phyloP scores from a whole-genome alignment of 2,113 vertebrate species.

The Gnathonemus longibarbis region DNA sequence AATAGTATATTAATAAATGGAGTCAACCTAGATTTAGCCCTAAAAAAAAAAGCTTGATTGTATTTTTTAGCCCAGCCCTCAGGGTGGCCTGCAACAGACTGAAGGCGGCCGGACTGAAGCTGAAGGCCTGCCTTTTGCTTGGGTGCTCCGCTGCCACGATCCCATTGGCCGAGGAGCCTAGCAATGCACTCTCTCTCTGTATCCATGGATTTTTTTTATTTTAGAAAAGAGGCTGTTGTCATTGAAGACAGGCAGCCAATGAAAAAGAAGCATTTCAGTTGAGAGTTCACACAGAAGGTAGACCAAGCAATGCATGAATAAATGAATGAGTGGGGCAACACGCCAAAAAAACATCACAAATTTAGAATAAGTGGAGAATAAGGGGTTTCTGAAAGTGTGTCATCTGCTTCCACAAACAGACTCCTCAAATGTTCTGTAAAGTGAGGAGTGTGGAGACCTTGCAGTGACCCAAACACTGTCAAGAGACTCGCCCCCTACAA shows the following conservation, averaged over 20 bases:
- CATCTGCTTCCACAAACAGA: slow-evolving; percentile 25
- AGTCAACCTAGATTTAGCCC: not conserved
- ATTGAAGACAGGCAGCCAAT: slow-evolving; percentile 63
- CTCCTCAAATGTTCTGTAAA: not conserved
- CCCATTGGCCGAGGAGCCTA: slow-evolving; percentile 52
- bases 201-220: slow-evolving; percentile 56
- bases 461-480: not conserved
- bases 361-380: not conserved
- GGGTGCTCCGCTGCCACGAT: slow-evolving; percentile 50
- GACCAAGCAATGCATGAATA: slow-evolving; percentile 60
- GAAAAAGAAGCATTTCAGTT: slow-evolving; percentile 29
- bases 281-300: slow-evolving; percentile 52
- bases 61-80: not conserved
- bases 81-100: not conserved
- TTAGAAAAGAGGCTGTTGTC: slow-evolving; percentile 57
- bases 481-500: not conserved
- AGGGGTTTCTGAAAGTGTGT: not conserved
- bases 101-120: not conserved
- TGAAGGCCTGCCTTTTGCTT: slow-evolving; percentile 17
- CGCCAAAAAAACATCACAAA: slow-evolving; percentile 42
- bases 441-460: not conserved
- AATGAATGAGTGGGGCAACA: slow-evolving; percentile 65
- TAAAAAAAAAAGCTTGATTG: not conserved
- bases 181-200: slow-evolving; percentile 50
- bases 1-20: not conserved